phyloP scores from a whole-genome alignment of 2,888 invertebrate genomes.

The Heliconius ismenius region DNA sequence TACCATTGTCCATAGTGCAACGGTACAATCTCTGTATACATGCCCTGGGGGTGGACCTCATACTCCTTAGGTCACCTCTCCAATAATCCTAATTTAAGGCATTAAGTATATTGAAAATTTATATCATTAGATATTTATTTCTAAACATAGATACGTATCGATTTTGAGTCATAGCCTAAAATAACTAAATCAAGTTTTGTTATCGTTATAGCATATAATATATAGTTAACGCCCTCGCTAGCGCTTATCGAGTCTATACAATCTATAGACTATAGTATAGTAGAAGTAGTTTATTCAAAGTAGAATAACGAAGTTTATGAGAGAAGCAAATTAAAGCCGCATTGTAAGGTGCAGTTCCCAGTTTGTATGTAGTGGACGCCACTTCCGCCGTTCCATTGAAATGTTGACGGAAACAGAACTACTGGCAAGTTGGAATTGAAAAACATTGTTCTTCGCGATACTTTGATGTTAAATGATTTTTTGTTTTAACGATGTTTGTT shows the following conservation, averaged over 20 bases:
- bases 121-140: too few species aligned
- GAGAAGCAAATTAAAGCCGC: slow-evolving; percentile 37
- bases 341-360: slow-evolving; percentile 39
- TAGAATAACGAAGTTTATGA: slow-evolving; percentile 26
- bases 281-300: slow-evolving; percentile 25
- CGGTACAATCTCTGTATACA: too few species aligned
- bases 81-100: too few species aligned
- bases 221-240: background rate
- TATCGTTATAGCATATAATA: background rate
- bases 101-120: too few species aligned
- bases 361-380: slow-evolving; percentile 35
- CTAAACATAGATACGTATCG: background rate
- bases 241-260: slow-evolving; percentile 1
- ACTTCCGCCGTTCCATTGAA: slow-evolving; percentile 46
- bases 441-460: slow-evolving; percentile 43
- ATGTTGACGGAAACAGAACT: slow-evolving; percentile 46
- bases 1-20: too few species aligned
- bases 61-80: too few species aligned
- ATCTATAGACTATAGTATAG: background rate
- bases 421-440: slow-evolving; percentile 50
- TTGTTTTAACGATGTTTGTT: background rate
- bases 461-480: slow-evolving; percentile 24
- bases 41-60: too few species aligned
- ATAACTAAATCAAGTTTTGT: background rate
- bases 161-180: background rate